Evolutionary conservation across 2,797 vertebrate species (phyloP).

Genomic region (Anisognathus igniventris): DNA sequence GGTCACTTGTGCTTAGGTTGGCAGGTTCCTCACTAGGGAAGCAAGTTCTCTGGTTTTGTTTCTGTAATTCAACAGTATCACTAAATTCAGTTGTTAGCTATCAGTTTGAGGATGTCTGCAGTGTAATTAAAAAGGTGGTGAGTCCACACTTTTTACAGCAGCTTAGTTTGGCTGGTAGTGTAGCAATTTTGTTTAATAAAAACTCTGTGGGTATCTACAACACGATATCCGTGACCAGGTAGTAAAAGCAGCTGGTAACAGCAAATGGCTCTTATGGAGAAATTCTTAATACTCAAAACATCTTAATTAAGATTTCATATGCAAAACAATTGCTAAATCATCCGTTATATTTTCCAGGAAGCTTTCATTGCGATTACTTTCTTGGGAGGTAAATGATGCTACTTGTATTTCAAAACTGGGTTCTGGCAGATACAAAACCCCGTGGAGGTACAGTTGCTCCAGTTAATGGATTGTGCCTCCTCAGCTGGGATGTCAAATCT

Average conservation of each 20-base stretch:
- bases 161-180: neutral
- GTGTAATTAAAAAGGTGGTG: neutral
- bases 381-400: neutral
- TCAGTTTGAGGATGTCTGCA: neutral
- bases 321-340: neutral
- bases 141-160: neutral
- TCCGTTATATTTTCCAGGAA: neutral
- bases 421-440: neutral
- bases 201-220: neutral
- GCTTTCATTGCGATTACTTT: neutral
- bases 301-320: neutral
- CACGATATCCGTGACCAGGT: neutral
- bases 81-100: neutral
- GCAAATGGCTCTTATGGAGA: neutral
- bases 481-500: neutral
- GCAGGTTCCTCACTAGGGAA: neutral
- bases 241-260: neutral
- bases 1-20: neutral
- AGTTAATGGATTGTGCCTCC: neutral
- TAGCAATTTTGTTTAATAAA: slow-evolving; percentile 15
- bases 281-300: neutral
- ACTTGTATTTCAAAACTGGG: slow-evolving; percentile 8
- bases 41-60: neutral
- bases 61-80: neutral
- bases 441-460: neutral